phyloP scores from a whole-genome alignment of 2,797 vertebrate species.

The Enteromius mattozi region DNA sequence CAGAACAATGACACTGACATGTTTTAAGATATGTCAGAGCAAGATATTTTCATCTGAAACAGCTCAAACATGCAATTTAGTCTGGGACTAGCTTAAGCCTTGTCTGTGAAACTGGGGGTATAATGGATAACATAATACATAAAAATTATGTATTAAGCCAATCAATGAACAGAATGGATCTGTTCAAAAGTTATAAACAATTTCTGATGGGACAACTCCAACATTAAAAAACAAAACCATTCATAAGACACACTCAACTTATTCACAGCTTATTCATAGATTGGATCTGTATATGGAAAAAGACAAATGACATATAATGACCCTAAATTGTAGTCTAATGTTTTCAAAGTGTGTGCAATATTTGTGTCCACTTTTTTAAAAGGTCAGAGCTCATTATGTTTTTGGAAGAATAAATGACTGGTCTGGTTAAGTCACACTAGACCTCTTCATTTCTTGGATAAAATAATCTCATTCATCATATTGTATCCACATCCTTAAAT shows the following conservation, averaged over 20 bases:
- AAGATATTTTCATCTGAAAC: too few relatives aligned
- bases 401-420: constrained; percentile 2
- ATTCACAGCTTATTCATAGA: not conserved
- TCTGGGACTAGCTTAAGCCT: too few relatives aligned
- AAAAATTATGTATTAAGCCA: not conserved
- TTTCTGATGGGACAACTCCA: not conserved
- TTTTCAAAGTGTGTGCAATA: constrained; percentile 1
- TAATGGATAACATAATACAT: too few relatives aligned
- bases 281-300: constrained; percentile 2
- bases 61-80: too few relatives aligned
- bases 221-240: not conserved
- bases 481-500: not conserved
- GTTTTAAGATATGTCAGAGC: too few relatives aligned
- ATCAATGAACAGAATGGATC: not conserved
- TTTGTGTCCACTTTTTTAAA: not conserved
- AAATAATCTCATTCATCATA: not conserved
- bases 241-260: not conserved
- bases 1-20: too few relatives aligned
- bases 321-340: not conserved
- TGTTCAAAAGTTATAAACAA: too few relatives aligned
- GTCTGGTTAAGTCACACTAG: not conserved
- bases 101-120: too few relatives aligned
- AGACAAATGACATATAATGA: not conserved
- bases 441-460: not conserved
- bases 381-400: not conserved